phyloP scores from a whole-genome alignment of 2,888 invertebrate species.

The Chironomus riparius region DNA sequence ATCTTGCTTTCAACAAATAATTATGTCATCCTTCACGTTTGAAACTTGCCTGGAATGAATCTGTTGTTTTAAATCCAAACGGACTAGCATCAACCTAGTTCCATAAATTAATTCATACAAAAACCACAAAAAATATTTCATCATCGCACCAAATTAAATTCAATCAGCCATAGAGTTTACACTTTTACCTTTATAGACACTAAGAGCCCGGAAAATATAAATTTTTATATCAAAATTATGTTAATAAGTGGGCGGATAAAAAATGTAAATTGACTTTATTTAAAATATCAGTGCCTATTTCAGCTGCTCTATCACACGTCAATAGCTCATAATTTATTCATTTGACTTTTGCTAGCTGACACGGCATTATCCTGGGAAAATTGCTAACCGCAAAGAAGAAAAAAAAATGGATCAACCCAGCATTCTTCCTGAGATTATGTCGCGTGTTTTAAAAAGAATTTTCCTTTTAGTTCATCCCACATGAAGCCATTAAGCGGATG shows the following conservation, averaged over 20 bases:
- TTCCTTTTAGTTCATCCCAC: background rate
- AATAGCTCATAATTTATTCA: constrained; percentile 25
- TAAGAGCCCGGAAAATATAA: background rate
- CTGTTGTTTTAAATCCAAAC: no score
- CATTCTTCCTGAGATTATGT: constrained; percentile 20
- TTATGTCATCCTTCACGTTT: no score
- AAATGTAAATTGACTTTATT: background rate
- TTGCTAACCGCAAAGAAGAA: background rate
- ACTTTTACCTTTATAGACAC: no score
- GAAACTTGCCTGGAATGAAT: no score
- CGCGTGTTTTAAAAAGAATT: constrained; percentile 7
- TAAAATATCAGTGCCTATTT: background rate
- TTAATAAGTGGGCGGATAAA: constrained; percentile 18
- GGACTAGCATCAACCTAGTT: no score
- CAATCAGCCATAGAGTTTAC: no score
- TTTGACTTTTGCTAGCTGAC: background rate
- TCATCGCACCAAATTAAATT: no score
- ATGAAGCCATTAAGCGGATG: background rate
- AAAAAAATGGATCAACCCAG: constrained; percentile 1
- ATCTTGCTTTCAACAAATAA: no score
- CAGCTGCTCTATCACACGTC: constrained; percentile 13
- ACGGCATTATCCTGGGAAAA: background rate
- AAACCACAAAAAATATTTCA: no score
- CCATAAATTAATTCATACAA: no score
- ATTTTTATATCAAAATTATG: constrained; percentile 23